These are phyloP conservation scores for Dendrophyllia cribrosa DNA, from an alignment of 64 coral and sea anemone genomes.

Conservation along the genomic window DNA sequence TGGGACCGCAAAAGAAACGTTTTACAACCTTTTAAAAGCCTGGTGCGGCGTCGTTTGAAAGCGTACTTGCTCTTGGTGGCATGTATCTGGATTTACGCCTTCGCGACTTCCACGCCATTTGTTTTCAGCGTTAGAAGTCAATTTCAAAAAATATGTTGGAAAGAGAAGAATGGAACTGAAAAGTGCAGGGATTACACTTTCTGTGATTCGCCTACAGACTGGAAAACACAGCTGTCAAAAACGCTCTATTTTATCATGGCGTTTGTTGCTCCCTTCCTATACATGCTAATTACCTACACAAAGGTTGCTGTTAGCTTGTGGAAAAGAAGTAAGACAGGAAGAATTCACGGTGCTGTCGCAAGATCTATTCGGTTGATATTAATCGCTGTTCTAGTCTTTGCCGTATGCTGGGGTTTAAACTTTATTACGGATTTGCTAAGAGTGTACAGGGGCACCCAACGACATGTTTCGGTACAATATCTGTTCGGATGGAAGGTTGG, in stretches of 20 bases:
- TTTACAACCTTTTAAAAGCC: slow-evolving; percentile 15
- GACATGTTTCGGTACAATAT: no score
- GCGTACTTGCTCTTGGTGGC: not conserved
- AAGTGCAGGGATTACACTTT: not conserved
- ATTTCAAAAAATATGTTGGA: not conserved
- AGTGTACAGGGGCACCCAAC: no score
- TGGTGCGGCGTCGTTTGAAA: not conserved
- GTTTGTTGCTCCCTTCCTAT: slow-evolving; percentile 10
- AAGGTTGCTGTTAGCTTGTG: slow-evolving; percentile 16
- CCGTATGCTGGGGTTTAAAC: not conserved
- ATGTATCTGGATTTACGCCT: slow-evolving; percentile 12
- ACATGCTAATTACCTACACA: slow-evolving; percentile 1
- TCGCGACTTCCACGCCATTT: not conserved
- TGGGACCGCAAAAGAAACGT: slow-evolving; percentile 25
- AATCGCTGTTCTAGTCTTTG: not conserved
- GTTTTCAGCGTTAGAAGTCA: not conserved
- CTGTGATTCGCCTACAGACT: not conserved
- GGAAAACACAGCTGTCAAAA: slow-evolving; percentile 20
- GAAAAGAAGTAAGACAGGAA: slow-evolving; percentile 6
- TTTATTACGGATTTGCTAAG: not conserved
- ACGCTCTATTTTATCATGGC: not conserved
- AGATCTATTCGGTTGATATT: slow-evolving; percentile 19
- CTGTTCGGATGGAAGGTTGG: no score
- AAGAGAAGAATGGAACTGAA: not conserved
- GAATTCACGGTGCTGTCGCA: slow-evolving; percentile 21